Conservation (phyloP, 1,140 invertebrate species). For the Branchinecta lindahli region DNA sequence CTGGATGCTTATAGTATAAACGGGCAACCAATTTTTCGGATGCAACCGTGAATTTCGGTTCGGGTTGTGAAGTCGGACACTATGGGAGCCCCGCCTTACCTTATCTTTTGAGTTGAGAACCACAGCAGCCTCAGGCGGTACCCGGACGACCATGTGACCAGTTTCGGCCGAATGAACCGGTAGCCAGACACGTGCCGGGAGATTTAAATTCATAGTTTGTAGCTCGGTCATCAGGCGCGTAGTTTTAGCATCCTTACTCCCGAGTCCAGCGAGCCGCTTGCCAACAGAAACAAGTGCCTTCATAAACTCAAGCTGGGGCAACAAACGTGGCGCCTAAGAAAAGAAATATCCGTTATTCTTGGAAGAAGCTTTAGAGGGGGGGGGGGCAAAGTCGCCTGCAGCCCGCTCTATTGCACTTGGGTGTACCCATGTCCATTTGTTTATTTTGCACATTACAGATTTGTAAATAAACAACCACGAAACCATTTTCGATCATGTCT, state of each 20-base stretch:
- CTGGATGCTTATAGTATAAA: too few relatives aligned
- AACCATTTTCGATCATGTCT: too few relatives aligned
- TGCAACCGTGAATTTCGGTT: too few relatives aligned
- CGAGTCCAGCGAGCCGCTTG: constrained; percentile 67
- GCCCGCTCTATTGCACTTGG: too few relatives aligned
- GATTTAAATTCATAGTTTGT: constrained; percentile 81
- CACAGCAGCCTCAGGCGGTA: constrained; percentile 84
- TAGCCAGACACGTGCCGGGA: constrained; percentile 93
- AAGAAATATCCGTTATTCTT: constrained; percentile 15
- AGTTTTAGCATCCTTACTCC: constrained; percentile 87
- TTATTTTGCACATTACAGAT: too few relatives aligned
- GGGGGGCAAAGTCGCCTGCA: too few relatives aligned
- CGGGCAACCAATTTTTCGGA: too few relatives aligned
- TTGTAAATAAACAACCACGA: too few relatives aligned
- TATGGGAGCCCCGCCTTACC: constrained; percentile 33
- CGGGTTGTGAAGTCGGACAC: too few relatives aligned
- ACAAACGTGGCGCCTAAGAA: constrained; percentile 56
- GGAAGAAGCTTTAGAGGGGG: too few relatives aligned
- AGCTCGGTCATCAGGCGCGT: constrained; percentile 77
- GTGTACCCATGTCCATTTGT: too few relatives aligned
- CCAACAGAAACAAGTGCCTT: constrained; percentile 76
- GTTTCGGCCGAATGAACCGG: constrained; percentile 53
- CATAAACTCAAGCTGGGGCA: constrained; percentile 73
- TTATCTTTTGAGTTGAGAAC: constrained; percentile 99
- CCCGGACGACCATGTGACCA: constrained; percentile 70